These are phyloP conservation scores for Halocaridina rubra DNA, from an alignment of 2,888 invertebrate species.

Conservation along the genomic window DNA sequence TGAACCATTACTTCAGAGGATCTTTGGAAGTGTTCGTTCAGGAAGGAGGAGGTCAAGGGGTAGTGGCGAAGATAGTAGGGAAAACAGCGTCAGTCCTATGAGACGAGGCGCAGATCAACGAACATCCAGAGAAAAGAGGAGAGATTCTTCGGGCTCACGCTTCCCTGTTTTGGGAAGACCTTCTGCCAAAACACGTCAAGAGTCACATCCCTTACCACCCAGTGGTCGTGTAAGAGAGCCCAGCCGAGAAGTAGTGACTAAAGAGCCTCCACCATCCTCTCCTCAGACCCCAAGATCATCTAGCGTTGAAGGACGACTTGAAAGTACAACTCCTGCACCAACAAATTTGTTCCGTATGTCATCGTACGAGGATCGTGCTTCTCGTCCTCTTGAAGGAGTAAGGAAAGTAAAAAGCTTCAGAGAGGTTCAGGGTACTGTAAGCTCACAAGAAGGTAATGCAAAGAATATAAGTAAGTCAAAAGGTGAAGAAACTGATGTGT, in stretches of 20 bases:
- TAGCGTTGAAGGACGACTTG: constrained; percentile 47
- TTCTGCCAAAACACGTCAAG: constrained; percentile 28
- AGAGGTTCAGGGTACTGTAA: constrained; percentile 2
- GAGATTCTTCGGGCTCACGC: constrained; percentile 25
- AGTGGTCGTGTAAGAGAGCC: constrained; percentile 38
- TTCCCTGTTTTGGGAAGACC: constrained; percentile 12
- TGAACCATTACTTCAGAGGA: constrained; percentile 38
- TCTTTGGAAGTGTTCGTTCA: constrained; percentile 53
- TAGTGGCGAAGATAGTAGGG: constrained; percentile 44
- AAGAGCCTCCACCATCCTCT: neutral
- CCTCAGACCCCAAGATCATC: constrained; percentile 5
- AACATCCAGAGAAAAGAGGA: constrained; percentile 38
- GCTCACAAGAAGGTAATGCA: neutral
- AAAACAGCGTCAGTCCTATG: constrained; percentile 53
- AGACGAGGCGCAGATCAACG: constrained; percentile 33
- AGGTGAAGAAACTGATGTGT: constrained; percentile 15
- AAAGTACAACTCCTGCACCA: neutral
- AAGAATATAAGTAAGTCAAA: constrained; percentile 18
- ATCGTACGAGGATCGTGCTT: neutral
- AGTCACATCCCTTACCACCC: constrained; percentile 44
- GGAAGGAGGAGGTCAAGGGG: constrained; percentile 43
- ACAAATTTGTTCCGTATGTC: neutral
- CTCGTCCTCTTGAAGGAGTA: constrained; percentile 3
- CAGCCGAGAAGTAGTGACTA: constrained; percentile 16
- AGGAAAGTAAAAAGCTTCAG: constrained; percentile 47